phyloP scores from a whole-genome alignment of 2,797 vertebrate genomes.

The Siniperca undulata region DNA sequence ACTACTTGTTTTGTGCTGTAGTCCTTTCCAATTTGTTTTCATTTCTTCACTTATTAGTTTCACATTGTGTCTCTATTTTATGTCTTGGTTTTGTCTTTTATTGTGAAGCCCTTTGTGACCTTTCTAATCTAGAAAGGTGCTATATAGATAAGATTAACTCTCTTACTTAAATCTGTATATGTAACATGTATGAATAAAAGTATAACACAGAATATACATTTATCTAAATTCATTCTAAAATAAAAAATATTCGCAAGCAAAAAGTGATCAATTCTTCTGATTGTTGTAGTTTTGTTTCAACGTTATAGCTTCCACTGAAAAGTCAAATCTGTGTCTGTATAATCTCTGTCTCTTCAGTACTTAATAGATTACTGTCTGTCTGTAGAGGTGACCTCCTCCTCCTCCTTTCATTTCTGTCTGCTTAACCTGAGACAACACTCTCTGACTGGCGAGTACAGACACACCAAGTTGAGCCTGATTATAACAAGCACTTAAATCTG shows the following conservation, averaged over 20 bases:
- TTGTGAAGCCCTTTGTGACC: background rate
- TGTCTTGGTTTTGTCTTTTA: background rate
- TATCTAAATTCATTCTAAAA: background rate
- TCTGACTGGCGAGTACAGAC: constrained; percentile 70
- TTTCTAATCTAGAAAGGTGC: background rate
- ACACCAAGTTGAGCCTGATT: constrained; percentile 79
- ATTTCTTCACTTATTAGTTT: background rate
- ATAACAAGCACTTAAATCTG: constrained; percentile 82
- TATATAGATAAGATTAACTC: background rate
- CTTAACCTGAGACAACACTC: constrained; percentile 74
- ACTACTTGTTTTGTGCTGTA: background rate
- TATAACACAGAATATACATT: background rate
- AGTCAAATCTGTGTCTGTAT: constrained; percentile 8
- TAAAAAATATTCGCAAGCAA: no score
- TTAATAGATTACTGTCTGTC: constrained; percentile 66
- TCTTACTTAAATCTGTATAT: background rate
- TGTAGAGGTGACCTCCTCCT: constrained; percentile 79
- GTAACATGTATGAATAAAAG: background rate
- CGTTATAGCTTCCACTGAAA: background rate
- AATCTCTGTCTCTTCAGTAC: constrained; percentile 31
- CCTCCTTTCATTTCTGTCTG: constrained; percentile 76
- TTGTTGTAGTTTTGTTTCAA: background rate
- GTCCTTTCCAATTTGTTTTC: background rate
- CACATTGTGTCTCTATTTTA: background rate
- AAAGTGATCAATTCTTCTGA: background rate